Conservation (phyloP, 1,140 invertebrate genomes). For the Arion vulgaris region DNA sequence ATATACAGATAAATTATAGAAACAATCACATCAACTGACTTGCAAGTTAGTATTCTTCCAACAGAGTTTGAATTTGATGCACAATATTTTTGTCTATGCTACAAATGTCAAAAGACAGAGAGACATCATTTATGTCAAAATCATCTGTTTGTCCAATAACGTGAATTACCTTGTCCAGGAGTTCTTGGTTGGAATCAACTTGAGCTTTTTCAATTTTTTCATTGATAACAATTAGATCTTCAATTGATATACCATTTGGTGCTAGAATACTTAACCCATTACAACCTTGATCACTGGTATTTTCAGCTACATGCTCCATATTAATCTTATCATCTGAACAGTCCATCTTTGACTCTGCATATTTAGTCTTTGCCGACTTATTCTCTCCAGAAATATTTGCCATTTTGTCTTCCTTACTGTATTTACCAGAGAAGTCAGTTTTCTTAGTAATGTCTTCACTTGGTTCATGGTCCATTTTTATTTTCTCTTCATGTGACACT, state of each 20-base stretch:
- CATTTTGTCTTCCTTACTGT: neutral
- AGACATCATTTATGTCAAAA: slow-evolving; percentile 24
- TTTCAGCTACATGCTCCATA: neutral
- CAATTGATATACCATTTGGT: slow-evolving; percentile 28
- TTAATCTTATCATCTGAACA: neutral
- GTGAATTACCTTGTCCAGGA: slow-evolving; percentile 17
- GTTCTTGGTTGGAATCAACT: neutral
- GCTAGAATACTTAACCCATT: slow-evolving; percentile 23
- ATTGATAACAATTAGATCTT: slow-evolving; percentile 30
- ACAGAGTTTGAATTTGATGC: slow-evolving; percentile 18
- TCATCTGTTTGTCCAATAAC: slow-evolving; percentile 29
- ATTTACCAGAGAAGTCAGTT: neutral
- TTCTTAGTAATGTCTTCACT: neutral
- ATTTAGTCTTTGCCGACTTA: neutral
- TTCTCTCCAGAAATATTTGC: neutral
- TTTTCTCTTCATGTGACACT: neutral
- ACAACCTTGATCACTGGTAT: neutral
- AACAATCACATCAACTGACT: too few species aligned
- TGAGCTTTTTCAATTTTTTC: slow-evolving; percentile 37
- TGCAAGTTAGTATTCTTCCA: slow-evolving; percentile 6
- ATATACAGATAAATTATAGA: too few species aligned
- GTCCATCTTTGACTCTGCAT: neutral
- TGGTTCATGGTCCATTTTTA: neutral
- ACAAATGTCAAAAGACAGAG: slow-evolving; percentile 30
- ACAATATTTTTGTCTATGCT: slow-evolving; percentile 32